Evolutionary conservation across 2,888 invertebrate species (phyloP).

Genomic region (Drosophila anceps): DNA sequence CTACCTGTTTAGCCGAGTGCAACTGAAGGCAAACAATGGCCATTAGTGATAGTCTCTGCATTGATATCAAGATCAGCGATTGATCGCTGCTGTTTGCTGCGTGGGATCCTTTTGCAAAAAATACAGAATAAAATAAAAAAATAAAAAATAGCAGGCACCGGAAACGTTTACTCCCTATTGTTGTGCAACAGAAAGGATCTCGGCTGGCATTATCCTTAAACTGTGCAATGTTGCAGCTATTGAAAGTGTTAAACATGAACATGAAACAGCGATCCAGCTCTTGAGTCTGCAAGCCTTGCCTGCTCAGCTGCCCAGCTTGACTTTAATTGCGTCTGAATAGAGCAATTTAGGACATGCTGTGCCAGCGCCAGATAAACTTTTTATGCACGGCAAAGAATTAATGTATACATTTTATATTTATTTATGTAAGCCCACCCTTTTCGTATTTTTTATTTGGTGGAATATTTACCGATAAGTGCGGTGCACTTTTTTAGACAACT

Average conservation of each 20-base stretch:
- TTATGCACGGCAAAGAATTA: constrained; percentile 25
- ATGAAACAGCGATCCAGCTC: constrained; percentile 55
- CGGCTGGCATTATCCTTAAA: constrained; percentile 10
- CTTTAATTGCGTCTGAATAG: constrained; percentile 76
- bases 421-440: not conserved
- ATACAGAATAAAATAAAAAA: not conserved
- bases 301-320: constrained; percentile 66
- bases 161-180: constrained; percentile 53
- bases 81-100: constrained; percentile 37
- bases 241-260: constrained; percentile 66
- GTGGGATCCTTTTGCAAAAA: constrained; percentile 48
- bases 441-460: too few species aligned
- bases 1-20: constrained; percentile 17
- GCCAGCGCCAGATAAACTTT: constrained; percentile 28
- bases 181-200: constrained; percentile 14
- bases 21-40: constrained; percentile 45
- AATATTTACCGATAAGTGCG: too few species aligned
- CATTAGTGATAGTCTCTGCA: constrained; percentile 20
- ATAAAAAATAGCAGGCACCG: constrained; percentile 28
- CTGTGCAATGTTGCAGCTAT: constrained; percentile 17
- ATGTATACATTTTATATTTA: not conserved
- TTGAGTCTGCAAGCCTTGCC: constrained; percentile 33
- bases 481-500: too few species aligned
- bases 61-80: constrained; percentile 41
- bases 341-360: constrained; percentile 75